These are phyloP conservation scores for Philotrypesis tridentata DNA, from an alignment of 1,140 invertebrate species.

Conservation along the genomic window DNA sequence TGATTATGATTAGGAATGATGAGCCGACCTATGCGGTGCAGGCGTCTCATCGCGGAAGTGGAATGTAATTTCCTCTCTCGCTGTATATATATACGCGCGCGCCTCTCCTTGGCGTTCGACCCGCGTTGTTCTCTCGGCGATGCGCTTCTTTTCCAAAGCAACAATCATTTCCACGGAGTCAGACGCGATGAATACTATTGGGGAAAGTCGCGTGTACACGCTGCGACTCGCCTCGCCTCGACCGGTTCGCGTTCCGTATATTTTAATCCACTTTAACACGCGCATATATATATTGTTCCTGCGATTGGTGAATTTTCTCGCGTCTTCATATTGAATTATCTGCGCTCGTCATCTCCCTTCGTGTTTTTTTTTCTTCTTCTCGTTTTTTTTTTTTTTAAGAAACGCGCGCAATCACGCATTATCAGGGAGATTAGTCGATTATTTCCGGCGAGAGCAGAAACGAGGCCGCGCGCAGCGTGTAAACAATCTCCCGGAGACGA, in stretches of 20 bases:
- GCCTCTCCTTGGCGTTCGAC: not conserved
- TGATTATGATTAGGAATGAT: not conserved
- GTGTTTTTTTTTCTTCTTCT: too few relatives aligned
- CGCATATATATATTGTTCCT: not conserved
- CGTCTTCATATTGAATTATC: not conserved
- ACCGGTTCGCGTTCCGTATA: not conserved
- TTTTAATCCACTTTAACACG: not conserved
- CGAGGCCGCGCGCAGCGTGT: too few relatives aligned
- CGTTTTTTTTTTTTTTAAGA: too few relatives aligned
- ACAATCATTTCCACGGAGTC: slow-evolving; percentile 36
- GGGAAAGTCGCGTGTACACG: slow-evolving; percentile 35
- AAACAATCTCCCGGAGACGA: not conserved
- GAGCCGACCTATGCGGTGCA: not conserved
- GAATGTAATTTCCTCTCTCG: slow-evolving; percentile 20
- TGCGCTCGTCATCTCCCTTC: not conserved
- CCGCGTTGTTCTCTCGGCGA: not conserved
- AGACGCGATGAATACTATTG: slow-evolving; percentile 30
- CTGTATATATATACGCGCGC: too few relatives aligned
- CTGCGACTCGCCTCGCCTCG: not conserved
- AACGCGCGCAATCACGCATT: too few relatives aligned
- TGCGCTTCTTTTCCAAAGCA: slow-evolving; percentile 9
- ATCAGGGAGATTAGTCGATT: too few relatives aligned
- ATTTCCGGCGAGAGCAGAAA: too few relatives aligned
- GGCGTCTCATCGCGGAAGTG: slow-evolving; percentile 6
- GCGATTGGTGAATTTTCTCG: not conserved